Evolutionary conservation across 2,113 vertebrate genomes (phyloP).

Genomic region (Papio anubis): DNA sequence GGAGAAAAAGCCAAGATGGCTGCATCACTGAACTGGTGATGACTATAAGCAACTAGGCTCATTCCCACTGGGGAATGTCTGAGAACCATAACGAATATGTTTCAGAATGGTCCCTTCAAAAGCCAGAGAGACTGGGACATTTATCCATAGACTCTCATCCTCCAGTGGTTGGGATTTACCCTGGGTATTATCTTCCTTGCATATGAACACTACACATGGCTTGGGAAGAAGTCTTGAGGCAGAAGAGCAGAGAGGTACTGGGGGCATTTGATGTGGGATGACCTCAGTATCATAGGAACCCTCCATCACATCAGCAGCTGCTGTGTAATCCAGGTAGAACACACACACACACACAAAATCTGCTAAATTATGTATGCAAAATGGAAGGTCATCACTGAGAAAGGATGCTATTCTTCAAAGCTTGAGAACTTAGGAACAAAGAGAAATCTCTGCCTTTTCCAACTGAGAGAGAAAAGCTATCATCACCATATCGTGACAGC

Average conservation of each 20-base stretch:
- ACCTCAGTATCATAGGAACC: not conserved
- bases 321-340: not conserved
- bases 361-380: not conserved
- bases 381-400: not conserved
- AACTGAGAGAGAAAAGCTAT: not conserved
- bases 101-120: not conserved
- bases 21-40: not conserved
- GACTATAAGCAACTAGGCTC: not conserved
- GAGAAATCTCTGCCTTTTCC: not conserved
- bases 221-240: not conserved
- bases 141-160: not conserved
- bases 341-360: not conserved
- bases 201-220: not conserved
- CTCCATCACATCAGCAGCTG: not conserved
- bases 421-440: not conserved
- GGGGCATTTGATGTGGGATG: not conserved
- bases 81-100: not conserved
- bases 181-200: no score
- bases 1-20: not conserved
- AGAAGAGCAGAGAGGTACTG: not conserved
- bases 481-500: not conserved
- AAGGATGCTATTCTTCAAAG: not conserved
- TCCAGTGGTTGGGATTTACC: not conserved
- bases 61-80: not conserved
- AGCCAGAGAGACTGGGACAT: not conserved